Percentiles rank a stretch among this genome's conserved stretches.
Conservation (phyloP, 1,140 invertebrate species). For the Penaeus chinensis region DNA sequence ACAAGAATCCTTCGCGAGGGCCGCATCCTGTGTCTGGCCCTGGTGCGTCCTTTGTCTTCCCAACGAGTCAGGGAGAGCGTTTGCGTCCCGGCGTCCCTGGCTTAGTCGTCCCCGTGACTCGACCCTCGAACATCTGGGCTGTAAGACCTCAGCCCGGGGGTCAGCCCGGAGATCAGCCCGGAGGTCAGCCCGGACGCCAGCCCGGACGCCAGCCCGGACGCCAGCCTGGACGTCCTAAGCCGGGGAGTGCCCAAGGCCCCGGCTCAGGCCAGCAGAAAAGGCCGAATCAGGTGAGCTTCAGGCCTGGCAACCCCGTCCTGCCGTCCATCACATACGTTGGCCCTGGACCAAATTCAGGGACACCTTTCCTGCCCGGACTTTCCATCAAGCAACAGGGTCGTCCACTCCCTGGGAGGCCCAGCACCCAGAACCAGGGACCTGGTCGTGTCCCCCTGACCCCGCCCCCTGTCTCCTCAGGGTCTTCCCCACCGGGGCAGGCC, state of each 20-base stretch:
- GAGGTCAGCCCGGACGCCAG: no score
- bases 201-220: background rate
- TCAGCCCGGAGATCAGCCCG: background rate
- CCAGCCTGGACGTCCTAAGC: no score
- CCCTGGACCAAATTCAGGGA: conserved; percentile 53
- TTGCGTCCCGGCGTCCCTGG: background rate
- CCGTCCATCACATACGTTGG: conserved; percentile 42
- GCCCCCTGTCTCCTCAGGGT: background rate
- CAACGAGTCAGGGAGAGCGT: background rate
- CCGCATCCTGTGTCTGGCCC: background rate
- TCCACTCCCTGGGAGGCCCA: background rate
- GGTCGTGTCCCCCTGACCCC: background rate
- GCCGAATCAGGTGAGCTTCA: background rate
- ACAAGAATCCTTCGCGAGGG: background rate
- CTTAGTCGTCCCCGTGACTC: conserved; percentile 27
- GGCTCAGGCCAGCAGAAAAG: background rate
- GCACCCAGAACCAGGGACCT: background rate
- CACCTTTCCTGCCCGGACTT: conserved; percentile 55
- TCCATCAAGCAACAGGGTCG: background rate
- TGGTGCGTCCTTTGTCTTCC: conserved; percentile 9
- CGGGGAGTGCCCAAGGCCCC: no score
- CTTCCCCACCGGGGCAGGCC: background rate
- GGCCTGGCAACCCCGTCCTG: background rate
- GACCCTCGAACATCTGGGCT: conserved; percentile 22
- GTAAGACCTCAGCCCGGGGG: background rate